phyloP scores from a whole-genome alignment of 2,888 invertebrate genomes.

The Amaurobius ferox region DNA sequence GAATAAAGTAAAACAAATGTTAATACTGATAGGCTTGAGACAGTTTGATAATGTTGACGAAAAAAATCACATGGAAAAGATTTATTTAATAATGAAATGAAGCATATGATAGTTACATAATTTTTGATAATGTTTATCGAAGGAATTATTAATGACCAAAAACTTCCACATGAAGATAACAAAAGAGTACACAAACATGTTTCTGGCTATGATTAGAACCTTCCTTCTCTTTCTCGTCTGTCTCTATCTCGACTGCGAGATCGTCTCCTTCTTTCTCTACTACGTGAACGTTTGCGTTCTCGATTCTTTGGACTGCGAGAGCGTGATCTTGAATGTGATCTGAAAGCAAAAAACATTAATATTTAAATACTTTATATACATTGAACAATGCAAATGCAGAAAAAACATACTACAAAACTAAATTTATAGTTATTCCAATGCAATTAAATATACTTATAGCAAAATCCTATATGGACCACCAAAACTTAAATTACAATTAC shows the following conservation, averaged over 20 bases:
- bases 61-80: not conserved
- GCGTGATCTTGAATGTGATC: conserved; percentile 57
- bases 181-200: not conserved
- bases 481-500: too few species aligned
- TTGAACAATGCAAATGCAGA: too few species aligned
- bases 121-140: not conserved
- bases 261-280: conserved; percentile 73
- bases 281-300: conserved; percentile 77
- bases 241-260: conserved; percentile 66
- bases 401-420: too few species aligned
- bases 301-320: conserved; percentile 67
- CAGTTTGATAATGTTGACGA: too few species aligned
- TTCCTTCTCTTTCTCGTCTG: conserved; percentile 61
- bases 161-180: not conserved
- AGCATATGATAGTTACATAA: not conserved
- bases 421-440: too few species aligned
- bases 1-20: too few species aligned
- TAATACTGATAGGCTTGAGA: too few species aligned
- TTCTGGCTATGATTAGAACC: conserved; percentile 34
- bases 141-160: not conserved
- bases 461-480: too few species aligned
- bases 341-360: conserved; percentile 21
- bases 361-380: too few species aligned
- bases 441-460: too few species aligned
- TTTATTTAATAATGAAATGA: conserved; percentile 3